phyloP scores from a whole-genome alignment of 2,888 invertebrate species.

The Tubulanus polymorphus region DNA sequence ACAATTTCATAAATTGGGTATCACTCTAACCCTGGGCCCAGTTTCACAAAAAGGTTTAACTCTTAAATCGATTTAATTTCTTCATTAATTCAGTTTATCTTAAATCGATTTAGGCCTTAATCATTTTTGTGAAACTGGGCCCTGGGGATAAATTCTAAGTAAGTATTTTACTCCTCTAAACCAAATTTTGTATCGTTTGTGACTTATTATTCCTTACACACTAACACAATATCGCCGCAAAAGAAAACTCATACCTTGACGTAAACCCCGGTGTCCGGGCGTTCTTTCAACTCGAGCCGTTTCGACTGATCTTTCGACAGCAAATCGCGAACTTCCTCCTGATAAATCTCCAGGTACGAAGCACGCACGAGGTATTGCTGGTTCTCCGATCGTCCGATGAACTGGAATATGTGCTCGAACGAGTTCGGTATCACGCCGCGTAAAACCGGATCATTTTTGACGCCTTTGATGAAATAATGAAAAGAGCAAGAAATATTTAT shows the following conservation, averaged over 20 bases:
- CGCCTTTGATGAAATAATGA: conserved; percentile 59
- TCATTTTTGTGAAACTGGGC: too few species aligned
- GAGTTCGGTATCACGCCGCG: conserved; percentile 91
- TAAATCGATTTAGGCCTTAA: too few species aligned
- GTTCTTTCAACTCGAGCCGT: conserved; percentile 71
- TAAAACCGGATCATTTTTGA: conserved; percentile 63
- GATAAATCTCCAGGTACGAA: conserved; percentile 95
- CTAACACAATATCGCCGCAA: too few species aligned
- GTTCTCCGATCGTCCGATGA: conserved; percentile 86
- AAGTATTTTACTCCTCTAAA: too few species aligned
- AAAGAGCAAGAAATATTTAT: conserved; percentile 1
- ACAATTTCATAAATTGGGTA: too few species aligned
- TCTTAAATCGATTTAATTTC: too few species aligned
- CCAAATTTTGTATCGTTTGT: too few species aligned
- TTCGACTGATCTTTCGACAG: conserved; percentile 67
- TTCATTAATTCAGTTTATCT: too few species aligned
- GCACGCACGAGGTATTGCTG: conserved; percentile 94
- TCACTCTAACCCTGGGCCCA: too few species aligned
- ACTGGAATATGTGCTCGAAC: conserved; percentile 95
- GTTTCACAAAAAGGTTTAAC: too few species aligned
- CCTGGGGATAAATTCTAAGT: too few species aligned
- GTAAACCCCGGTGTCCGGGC: conserved; percentile 81
- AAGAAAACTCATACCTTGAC: conserved; percentile 63
- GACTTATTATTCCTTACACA: too few species aligned
- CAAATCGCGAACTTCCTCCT: conserved; percentile 67